These are phyloP conservation scores for Clunio marinus DNA, from an alignment of 2,888 invertebrate species.

Conservation along the genomic window DNA sequence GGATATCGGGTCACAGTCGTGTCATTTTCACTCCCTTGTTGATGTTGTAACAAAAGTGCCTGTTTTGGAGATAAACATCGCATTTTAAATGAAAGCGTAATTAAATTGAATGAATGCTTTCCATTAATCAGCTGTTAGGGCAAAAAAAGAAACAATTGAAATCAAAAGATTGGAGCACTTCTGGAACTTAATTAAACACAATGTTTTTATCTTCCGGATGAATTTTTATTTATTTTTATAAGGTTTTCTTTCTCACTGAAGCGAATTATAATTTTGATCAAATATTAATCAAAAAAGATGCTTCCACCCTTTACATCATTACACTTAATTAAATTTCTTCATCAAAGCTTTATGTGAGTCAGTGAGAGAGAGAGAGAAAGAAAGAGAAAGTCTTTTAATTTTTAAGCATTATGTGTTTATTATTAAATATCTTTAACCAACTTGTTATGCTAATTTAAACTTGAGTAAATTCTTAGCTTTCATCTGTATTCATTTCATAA, in stretches of 20 bases:
- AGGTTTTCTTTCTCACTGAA: not conserved
- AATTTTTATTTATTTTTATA: not conserved
- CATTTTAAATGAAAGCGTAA: not conserved
- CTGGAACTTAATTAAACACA: not conserved
- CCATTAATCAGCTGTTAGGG: not conserved
- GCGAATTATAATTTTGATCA: not conserved
- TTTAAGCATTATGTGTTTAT: no score
- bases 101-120: not conserved
- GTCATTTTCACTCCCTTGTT: slow-evolving; percentile 3
- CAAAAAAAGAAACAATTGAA: slow-evolving; percentile 5
- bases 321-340: no score
- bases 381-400: no score
- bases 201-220: not conserved
- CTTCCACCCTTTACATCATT: no score
- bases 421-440: no score
- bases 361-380: no score
- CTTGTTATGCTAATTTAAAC: no score
- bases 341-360: no score
- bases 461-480: no score
- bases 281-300: not conserved
- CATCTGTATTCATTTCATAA: no score
- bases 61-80: not conserved
- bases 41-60: not conserved
- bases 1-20: not conserved
- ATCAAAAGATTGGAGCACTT: not conserved